Conservation (phyloP, 2,113 vertebrate genomes). For the Rhea americana region DNA sequence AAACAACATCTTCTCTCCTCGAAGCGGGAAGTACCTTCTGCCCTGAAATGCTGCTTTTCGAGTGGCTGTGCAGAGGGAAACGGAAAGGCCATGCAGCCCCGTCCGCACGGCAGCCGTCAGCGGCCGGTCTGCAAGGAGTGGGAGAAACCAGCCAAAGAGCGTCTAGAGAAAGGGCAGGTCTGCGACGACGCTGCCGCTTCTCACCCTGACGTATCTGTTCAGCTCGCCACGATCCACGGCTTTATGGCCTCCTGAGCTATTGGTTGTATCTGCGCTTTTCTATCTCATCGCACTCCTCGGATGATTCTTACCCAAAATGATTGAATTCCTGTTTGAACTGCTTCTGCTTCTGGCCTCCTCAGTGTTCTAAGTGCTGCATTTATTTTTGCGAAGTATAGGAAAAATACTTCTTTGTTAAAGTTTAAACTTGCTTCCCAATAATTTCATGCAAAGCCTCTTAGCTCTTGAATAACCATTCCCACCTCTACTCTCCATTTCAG, state of each 20-base stretch:
- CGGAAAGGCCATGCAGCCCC: too few relatives aligned
- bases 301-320: background rate
- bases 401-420: background rate
- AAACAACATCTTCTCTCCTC: background rate
- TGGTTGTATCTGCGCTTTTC: background rate
- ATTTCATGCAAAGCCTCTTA: background rate
- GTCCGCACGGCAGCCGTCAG: background rate
- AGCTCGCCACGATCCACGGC: fast-evolving
- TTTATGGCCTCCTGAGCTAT: background rate
- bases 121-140: background rate
- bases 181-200: background rate
- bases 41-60: background rate
- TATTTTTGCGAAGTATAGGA: background rate
- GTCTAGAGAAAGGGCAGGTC: background rate
- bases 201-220: background rate
- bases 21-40: background rate
- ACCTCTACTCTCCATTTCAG: background rate
- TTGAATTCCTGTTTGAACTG: background rate
- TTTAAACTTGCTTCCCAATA: background rate
- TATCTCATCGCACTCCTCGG: background rate
- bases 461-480: background rate
- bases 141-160: background rate
- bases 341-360: background rate
- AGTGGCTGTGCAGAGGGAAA: background rate
- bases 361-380: background rate